Conservation (phyloP, 2,888 invertebrate genomes). For the Thysanoteuthis rhombus region DNA sequence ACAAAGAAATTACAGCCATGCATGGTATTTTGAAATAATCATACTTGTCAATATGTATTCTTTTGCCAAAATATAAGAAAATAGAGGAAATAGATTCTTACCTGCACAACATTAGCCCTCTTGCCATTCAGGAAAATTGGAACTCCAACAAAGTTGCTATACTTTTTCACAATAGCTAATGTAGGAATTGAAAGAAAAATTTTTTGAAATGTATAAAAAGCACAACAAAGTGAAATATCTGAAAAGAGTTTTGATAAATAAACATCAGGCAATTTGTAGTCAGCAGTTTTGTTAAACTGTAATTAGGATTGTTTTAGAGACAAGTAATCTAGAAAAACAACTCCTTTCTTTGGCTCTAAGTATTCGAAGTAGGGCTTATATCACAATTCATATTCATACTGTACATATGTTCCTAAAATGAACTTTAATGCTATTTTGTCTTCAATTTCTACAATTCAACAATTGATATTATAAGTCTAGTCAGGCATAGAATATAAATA, state of each 20-base stretch:
- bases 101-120: slow-evolving; percentile 86
- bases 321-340: no score
- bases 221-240: background rate
- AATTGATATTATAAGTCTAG: background rate
- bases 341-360: no score
- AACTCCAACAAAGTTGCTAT: slow-evolving; percentile 96
- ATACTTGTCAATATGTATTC: no score
- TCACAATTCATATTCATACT: background rate
- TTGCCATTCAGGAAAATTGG: slow-evolving; percentile 91
- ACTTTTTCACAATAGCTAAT: slow-evolving; percentile 87
- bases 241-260: background rate
- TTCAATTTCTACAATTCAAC: no score
- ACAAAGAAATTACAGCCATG: no score
- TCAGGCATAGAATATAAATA: background rate
- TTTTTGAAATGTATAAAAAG: background rate
- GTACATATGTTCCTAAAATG: background rate
- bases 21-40: no score
- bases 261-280: background rate
- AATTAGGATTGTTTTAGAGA: no score
- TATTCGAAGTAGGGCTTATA: background rate
- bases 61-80: no score
- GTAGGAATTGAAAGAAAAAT: slow-evolving; percentile 44
- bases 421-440: no score
- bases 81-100: slow-evolving; percentile 36
- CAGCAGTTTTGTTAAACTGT: background rate